Evolutionary conservation across 2,113 vertebrate species (phyloP), one percentile per base, ranked within the genome.

Genomic region (Pterocles gutturalis): DNA sequence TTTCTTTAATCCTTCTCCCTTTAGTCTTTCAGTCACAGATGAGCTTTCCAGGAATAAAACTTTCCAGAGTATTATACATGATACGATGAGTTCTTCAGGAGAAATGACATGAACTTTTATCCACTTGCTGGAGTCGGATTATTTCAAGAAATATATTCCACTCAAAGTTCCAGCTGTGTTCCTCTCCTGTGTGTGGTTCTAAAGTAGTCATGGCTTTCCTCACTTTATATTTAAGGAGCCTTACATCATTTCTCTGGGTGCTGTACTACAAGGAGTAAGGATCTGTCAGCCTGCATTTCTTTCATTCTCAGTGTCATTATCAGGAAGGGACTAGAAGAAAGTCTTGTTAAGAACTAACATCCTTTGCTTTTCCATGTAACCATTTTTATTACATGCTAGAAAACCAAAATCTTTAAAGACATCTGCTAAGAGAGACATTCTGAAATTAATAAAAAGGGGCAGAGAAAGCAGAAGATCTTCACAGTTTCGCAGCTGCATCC

Each of bases 11-110:
- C 60, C 29, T 10, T 61, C 10, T 53, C 51, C 20, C 20, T 73
- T 25, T 38, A 43, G 41, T 54, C 78, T 71, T 78, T 54, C 48
- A 67, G 72, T 72, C 48, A 82, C 17, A 36, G 61, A 55, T 71
- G 57, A 92, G 81, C 72, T 89, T 91, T 89, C 80, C 71, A 94
- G 83, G 90, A 89, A 87, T 72, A 81, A 93, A 93, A 93, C 29
- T 89, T 94, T 67, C 31, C 73, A 71, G 55, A 71, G 43, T 45
- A 61, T 92, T 55, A 36, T 2, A 28, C 10, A 13, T 1, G 16
- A 48, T 28, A 53, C 0, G 0, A 65, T 3, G 10, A 55, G 75
- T 70, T 73, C 51, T 73, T 67, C 46, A 31, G 21, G 19, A 66
- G 82, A 77, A 90, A 71, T 55, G 28, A 58, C 64, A 88, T 51